Conservation (phyloP, 2,797 vertebrate species). For the Enteromius trimaculatus region DNA sequence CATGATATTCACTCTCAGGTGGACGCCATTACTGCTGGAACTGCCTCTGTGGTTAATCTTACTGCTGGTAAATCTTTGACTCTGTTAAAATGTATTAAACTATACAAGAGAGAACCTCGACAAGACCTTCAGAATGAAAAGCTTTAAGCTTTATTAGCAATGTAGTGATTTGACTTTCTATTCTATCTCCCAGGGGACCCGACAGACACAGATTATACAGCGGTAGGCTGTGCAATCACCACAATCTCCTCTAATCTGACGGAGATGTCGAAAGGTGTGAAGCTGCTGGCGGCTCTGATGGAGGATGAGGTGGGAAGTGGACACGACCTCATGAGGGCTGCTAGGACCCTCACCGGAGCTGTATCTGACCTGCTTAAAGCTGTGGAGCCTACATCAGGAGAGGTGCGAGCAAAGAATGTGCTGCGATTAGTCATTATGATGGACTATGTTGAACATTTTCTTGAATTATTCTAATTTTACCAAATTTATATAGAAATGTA, state of each 20-base stretch:
- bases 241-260: slow-evolving; percentile 98
- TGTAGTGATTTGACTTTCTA: neutral
- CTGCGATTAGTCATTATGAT: neutral
- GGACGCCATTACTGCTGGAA: slow-evolving; percentile 96
- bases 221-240: slow-evolving; percentile 96
- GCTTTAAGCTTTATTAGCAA: neutral
- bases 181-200: slow-evolving; percentile 84
- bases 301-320: slow-evolving; percentile 95
- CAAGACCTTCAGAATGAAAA: neutral
- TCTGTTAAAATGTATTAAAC: neutral
- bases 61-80: slow-evolving; percentile 87
- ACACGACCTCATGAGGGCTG: slow-evolving; percentile 92
- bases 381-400: slow-evolving; percentile 92
- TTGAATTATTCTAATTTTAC: neutral
- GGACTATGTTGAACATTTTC: neutral
- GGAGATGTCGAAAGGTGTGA: slow-evolving; percentile 98
- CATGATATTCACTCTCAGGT: slow-evolving; percentile 99
- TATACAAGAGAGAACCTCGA: neutral
- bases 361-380: slow-evolving; percentile 94
- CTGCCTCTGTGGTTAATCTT: slow-evolving; percentile 97
- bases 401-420: slow-evolving; percentile 78
- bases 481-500: neutral
- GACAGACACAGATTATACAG: slow-evolving; percentile 94
- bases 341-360: slow-evolving; percentile 90
- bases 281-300: slow-evolving; percentile 93